Evolutionary conservation across 2,113 vertebrate genomes (phyloP).

Genomic region (Syngnathus typhle): DNA sequence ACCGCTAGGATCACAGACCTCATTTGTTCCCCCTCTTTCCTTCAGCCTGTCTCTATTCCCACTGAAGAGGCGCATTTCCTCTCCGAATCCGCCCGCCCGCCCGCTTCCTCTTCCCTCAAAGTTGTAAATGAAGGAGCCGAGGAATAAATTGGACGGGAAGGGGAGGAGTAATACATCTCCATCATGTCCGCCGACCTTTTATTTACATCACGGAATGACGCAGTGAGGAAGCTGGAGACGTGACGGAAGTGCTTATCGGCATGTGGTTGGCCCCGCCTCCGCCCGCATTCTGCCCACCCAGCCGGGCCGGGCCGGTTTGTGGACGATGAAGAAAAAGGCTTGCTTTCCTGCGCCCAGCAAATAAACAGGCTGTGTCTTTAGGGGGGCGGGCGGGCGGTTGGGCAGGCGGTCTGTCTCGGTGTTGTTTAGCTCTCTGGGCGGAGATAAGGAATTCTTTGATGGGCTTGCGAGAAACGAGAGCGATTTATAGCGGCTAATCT

Average conservation of each 20-base stretch:
- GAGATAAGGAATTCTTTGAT: constrained; percentile 80
- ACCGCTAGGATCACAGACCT: constrained; percentile 74
- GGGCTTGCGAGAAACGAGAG: constrained; percentile 67
- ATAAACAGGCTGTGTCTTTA: constrained; percentile 64
- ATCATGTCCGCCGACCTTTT: constrained; percentile 62
- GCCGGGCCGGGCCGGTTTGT: constrained; percentile 54
- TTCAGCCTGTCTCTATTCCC: constrained; percentile 78
- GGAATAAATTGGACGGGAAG: constrained; percentile 66
- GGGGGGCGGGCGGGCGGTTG: constrained; percentile 46
- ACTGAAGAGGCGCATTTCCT: constrained; percentile 73
- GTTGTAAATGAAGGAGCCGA: constrained; percentile 64
- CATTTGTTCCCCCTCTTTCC: constrained; percentile 84
- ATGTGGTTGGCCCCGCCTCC: constrained; percentile 24
- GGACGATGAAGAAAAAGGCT: constrained; percentile 59
- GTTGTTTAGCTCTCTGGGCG: constrained; percentile 72
- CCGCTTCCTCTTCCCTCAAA: constrained; percentile 36
- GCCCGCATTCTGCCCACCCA: constrained; percentile 47
- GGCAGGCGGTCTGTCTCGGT: constrained; percentile 54
- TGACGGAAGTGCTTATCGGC: constrained; percentile 47
- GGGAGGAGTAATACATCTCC: constrained; percentile 58
- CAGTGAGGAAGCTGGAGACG: constrained; percentile 38
- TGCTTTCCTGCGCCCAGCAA: constrained; percentile 64
- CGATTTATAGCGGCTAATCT: constrained; percentile 78
- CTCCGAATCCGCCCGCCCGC: constrained; percentile 15
- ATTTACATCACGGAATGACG: constrained; percentile 50